Base-by-base conservation (phyloP, 1,140 invertebrate species). In the Andricus grossulariae region DNA sequence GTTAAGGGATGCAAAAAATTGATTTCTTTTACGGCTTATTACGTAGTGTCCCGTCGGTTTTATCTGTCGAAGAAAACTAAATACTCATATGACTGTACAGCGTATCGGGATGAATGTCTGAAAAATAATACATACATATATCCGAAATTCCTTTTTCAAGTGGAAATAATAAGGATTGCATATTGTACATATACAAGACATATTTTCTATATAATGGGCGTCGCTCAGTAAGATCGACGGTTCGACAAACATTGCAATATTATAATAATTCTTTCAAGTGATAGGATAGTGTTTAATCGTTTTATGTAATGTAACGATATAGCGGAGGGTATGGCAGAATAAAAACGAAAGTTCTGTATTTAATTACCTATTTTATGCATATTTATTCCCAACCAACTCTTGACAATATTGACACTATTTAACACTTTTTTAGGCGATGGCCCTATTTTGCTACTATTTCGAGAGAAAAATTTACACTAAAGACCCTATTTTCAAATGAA, bases 101-200 rank as follows among this genome's bases (percentile, higher is more conserved):
- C 88, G 83, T 88, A 88, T 87, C 89, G 87, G 84, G 85, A 86
- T 84, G 86, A 83, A 89, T 88, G 86, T 87, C 86, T 82, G 88
- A 32, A 86, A 87, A 80, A 83, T 66, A 66, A 66, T 66, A 32
- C 57, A 55, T 88, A 88, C 85, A 88, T 89, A 89, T 90, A 89
- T 89, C 85, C 86, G 83, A 79, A 80, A 81, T 84, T 89, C 85
- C 84, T 88, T 88, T 90, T 88, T 89, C 88, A 91, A 88, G 80
- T 85, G 85, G 83, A 88, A 88, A 85, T 87, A 89, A 89, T 88
- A 86, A 90, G 89, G 87, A 87, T 90, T 90, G 88, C 90, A 91
- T 91, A 91, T 90, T 91, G 90, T 91, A 91, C 82, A 91, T 91
- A 91, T 91, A 91, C 88, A 90, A 91, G 90, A 91, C 90, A 91